Evolutionary conservation across 2,888 invertebrate species (phyloP), one percentile per base, ranked within the genome.

Genomic region (Dryobota labecula): DNA sequence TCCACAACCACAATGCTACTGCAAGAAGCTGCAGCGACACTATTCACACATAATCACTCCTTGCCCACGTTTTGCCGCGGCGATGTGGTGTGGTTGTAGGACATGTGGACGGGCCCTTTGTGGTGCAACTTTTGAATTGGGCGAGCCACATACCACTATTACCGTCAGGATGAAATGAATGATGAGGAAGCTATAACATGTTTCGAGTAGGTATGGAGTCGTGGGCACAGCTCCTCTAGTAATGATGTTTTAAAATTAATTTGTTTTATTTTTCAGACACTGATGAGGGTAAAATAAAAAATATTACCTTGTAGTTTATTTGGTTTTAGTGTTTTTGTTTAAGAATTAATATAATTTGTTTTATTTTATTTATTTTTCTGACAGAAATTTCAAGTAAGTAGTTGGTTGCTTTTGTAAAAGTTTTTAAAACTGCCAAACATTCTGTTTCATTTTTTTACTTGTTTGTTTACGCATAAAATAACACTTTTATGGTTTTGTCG

Each of bases 341-440:
- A 15, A 15, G 11, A 2, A 11, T 11, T 5, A 20, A 56, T 47
- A 27, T 24, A n/a, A 33, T 30, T 30, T 41, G 15, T 18, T 43
- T 58, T 41, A 24, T 57, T 13, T 49, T 49, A 13, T 18, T 18
- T 41, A 2, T 30, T 60, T 24, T 27, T n/a, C n/a, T 11, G 3
- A n/a, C 54, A 79, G 78, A 80, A 71, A 79, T 79, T 56, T 64
- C 66, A 61, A 71, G 78, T 71, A 54, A 79, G 78, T 64, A 20
- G 1, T n/a, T 43, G 18, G 2, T 49, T 20, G 33, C 2, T 41
- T 30, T 30, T 66, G 57, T 58, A 60, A 20, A 76, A 75, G 76
- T 20, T 78, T 62, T 83, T 8, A 43, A n/a, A 43, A 5, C 7
- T 90, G 88, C 66, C 76, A 86, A 89, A 57, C 86, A 30, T 63